Evolutionary conservation across 92 coral and sea anemone genomes (phyloP).

Genomic region (Siderastrea radians): DNA sequence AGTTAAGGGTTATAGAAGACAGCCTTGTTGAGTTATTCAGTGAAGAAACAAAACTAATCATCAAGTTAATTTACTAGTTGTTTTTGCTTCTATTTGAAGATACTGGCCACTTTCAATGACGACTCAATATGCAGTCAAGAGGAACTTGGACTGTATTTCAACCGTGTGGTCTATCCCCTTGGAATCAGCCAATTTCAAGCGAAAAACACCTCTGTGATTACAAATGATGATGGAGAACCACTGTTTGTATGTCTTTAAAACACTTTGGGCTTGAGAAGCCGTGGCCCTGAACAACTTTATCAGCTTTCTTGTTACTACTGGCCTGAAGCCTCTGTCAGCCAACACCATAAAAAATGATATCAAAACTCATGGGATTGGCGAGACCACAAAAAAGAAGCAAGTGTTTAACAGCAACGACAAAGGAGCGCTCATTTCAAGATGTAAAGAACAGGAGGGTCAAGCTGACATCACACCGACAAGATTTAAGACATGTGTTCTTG

Average conservation of each 20-base stretch:
- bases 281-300: not conserved
- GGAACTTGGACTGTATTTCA: not conserved
- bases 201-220: not conserved
- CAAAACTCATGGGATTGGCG: not conserved
- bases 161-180: not conserved
- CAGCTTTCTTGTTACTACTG: not conserved
- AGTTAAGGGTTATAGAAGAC: no score
- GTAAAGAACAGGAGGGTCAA: not conserved
- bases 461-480: not conserved
- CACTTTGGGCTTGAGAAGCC: not conserved
- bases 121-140: not conserved
- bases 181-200: no score
- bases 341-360: no score
- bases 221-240: not conserved
- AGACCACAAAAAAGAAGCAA: not conserved
- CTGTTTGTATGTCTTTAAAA: not conserved
- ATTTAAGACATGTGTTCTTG: not conserved
- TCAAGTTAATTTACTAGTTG: no score
- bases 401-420: not conserved
- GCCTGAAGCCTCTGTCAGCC: not conserved
- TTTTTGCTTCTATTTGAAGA: no score
- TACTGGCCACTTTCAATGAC: no score
- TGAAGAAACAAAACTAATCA: no score
- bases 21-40: no score
- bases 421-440: not conserved